Evolutionary conservation across 2,797 vertebrate species (phyloP), one percentile per base, ranked within the genome.

Genomic region (Geotrypetes seraphini): DNA sequence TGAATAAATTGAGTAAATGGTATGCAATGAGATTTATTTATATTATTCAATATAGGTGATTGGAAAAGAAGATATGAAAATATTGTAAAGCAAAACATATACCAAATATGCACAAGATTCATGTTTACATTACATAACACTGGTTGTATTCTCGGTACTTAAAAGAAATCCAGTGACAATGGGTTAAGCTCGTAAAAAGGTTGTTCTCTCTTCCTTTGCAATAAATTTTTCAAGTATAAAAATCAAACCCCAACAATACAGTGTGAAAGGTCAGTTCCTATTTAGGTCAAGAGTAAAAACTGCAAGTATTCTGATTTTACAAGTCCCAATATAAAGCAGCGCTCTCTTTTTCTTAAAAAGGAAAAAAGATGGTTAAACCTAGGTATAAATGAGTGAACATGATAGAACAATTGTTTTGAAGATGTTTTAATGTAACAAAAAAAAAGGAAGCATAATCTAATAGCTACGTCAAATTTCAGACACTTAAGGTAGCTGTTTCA

Each of bases 201-300:
- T 83, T 86, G 84, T 89, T 75, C 84, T 90, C 85, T 90, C 89
- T 79, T 97, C 92, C 94, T 94, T 96, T 95, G 91, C 97, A 97
- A 87, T 91, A 97, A 96, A 96, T 88, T 91, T 84, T 97, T 97
- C 92, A 99, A 96, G 93, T 97, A 97, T 95, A 96, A 97, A 97
- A 90, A 90, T 88, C 91, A n/a, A n/a, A n/a, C n/a, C n/a, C n/a
- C n/a, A n/a, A n/a, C 85, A 85, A 89, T 90, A 95, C 90, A 97
- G 87, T 95, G 92, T 96, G 94, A 92, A 95, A 88, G 90, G 81
- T 86, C 76, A 84, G 84, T 90, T 81, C 86, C 84, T 86, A 89
- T 87, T 78, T 86, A 83, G 56, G 78, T 89, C 83, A 83, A 92
- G 89, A 91, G 85, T 87, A 88, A 85, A 81, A 92, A 92, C 86